These are phyloP conservation scores for Gryon sp. DNA, from an alignment of 1,140 invertebrate species.

Conservation along the genomic window DNA sequence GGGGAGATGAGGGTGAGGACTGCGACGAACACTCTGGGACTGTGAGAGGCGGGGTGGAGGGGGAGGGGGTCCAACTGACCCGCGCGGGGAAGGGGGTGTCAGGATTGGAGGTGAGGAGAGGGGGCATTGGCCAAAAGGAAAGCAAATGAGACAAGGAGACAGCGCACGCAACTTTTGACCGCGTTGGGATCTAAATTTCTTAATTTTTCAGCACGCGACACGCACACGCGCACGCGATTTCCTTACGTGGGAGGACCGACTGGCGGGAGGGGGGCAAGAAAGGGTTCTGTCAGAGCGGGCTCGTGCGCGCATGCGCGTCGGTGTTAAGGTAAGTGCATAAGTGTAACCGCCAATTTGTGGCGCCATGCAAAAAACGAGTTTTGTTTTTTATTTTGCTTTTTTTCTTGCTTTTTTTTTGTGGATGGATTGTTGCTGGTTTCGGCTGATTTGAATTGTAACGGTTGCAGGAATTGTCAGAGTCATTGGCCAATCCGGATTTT, in stretches of 20 bases:
- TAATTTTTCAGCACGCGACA: constrained; percentile 64
- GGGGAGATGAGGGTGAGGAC: constrained; percentile 19
- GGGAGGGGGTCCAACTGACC: background rate
- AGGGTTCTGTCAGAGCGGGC: background rate
- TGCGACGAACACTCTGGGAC: constrained; percentile 8
- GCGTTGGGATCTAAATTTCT: constrained; percentile 64
- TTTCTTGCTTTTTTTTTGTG: no score
- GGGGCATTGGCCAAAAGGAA: constrained; percentile 16
- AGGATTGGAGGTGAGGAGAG: background rate
- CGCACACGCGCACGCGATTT: constrained; percentile 58
- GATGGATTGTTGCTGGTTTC: no score
- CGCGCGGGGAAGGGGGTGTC: background rate
- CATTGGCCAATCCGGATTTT: no score
- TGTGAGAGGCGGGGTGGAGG: constrained; percentile 5
- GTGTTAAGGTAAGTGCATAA: background rate
- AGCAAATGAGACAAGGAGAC: constrained; percentile 39
- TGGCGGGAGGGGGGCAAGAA: constrained; percentile 22
- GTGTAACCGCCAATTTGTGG: background rate
- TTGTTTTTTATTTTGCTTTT: no score
- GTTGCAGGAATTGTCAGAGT: no score
- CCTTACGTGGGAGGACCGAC: constrained; percentile 57
- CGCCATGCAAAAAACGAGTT: no score
- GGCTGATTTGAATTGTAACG: no score
- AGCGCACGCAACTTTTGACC: constrained; percentile 54
- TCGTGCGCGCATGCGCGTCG: constrained; percentile 13